A percentile compares a stretch with the other conserved stretches of the same genome.
phyloP scores from a whole-genome alignment of 1,140 invertebrate genomes.

The Linepithema humile region DNA sequence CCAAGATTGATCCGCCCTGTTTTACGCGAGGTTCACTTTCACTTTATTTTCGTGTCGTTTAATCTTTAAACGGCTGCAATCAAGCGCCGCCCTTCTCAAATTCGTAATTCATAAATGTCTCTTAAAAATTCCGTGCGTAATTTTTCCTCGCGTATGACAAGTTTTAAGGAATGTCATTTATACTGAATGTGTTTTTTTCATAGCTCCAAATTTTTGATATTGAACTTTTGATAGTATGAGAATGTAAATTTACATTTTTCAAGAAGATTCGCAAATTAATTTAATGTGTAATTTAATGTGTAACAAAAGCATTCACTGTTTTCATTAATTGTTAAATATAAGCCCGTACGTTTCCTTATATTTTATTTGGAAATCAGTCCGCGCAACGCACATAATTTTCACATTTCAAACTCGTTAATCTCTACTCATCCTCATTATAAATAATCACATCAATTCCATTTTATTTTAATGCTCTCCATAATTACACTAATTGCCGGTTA shows the following conservation, averaged over 20 bases:
- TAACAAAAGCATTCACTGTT: not conserved
- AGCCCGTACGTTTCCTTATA: not conserved
- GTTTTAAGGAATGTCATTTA: not conserved
- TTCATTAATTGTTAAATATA: not conserved
- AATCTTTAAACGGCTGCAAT: not conserved
- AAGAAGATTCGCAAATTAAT: not conserved
- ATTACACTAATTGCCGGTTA: slow-evolving; percentile 40
- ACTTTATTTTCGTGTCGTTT: not conserved
- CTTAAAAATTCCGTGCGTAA: not conserved
- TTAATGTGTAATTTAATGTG: not conserved
- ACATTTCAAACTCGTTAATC: slow-evolving; percentile 38
- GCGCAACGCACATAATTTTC: slow-evolving; percentile 5
- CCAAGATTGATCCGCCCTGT: not conserved
- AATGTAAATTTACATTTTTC: not conserved
- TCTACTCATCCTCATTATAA: slow-evolving; percentile 20
- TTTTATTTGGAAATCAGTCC: not conserved
- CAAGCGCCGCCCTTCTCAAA: not conserved
- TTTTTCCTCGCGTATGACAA: not conserved
- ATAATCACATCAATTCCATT: slow-evolving; percentile 23
- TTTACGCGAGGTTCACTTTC: slow-evolving; percentile 5
- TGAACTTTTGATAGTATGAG: not conserved
- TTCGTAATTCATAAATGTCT: not conserved
- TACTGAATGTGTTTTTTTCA: not conserved
- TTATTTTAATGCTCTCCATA: not conserved
- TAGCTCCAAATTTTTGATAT: not conserved